Conservation (phyloP, 2,797 vertebrate genomes). For the Sparus aurata region DNA sequence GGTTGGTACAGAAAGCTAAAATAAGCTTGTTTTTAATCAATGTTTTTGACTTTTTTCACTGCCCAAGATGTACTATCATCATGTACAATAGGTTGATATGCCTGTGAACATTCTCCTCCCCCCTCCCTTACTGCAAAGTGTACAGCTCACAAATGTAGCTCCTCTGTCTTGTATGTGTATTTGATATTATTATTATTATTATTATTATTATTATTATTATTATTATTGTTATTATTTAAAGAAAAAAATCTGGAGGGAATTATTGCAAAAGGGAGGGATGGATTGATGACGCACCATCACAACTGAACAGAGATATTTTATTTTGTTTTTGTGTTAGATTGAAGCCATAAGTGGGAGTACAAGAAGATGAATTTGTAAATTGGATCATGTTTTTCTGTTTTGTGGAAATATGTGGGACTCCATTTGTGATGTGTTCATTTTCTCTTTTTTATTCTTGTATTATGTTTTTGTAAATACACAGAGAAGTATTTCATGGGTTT, state of each 20-base stretch:
- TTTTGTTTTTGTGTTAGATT: conserved; percentile 78
- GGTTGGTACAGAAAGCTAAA: conserved; percentile 66
- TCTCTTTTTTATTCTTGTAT: conserved; percentile 85
- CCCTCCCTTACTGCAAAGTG: conserved; percentile 73
- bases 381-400: conserved; percentile 78
- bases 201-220: conserved; percentile 83
- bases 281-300: conserved; percentile 55
- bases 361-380: conserved; percentile 84
- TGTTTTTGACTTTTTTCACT: conserved; percentile 71
- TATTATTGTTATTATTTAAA: conserved; percentile 82
- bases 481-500: conserved; percentile 86
- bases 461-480: conserved; percentile 87
- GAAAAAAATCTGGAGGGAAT: conserved; percentile 61
- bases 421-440: conserved; percentile 84
- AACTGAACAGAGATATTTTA: conserved; percentile 69
- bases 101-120: conserved; percentile 66
- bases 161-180: conserved; percentile 82
- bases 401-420: conserved; percentile 75
- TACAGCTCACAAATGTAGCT: conserved; percentile 84
- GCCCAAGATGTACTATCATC: conserved; percentile 72
- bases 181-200: conserved; percentile 80
- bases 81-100: conserved; percentile 71
- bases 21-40: conserved; percentile 67
- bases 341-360: conserved; percentile 82
- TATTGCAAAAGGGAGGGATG: conserved; percentile 56